Conservation (phyloP, 35 echinoderm and acorn worm species). For the Anneissia japonica region DNA sequence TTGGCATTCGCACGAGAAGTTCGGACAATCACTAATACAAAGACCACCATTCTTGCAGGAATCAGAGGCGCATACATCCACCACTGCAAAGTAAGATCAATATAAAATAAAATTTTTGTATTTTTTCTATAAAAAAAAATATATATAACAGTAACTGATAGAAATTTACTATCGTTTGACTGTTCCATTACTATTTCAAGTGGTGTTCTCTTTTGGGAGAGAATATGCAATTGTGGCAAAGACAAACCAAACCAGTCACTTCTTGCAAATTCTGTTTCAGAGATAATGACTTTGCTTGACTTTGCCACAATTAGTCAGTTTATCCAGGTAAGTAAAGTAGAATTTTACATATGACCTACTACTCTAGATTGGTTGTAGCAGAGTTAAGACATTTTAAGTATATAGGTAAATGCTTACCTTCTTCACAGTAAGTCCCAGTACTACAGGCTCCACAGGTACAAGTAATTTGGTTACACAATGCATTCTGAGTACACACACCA, state of each 20-base stretch:
- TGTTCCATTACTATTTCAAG: too few relatives aligned
- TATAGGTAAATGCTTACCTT: neutral
- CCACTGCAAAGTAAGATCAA: conserved; percentile 17
- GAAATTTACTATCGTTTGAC: too few relatives aligned
- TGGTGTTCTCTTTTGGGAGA: too few relatives aligned
- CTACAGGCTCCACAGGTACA: conserved; percentile 34
- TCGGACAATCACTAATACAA: conserved; percentile 8
- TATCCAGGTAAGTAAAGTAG: neutral
- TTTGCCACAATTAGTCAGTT: too few relatives aligned
- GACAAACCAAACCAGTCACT: conserved; percentile 26
- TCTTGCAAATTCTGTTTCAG: conserved; percentile 16
- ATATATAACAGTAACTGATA: too few relatives aligned
- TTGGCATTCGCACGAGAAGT: conserved; percentile 31
- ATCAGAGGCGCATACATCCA: conserved; percentile 25
- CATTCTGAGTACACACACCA: conserved; percentile 18
- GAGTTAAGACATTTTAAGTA: neutral
- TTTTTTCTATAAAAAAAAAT: too few relatives aligned
- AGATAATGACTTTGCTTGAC: too few relatives aligned
- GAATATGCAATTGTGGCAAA: conserved; percentile 56
- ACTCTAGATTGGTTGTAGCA: neutral
- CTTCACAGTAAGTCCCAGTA: conserved; percentile 37
- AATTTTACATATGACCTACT: neutral
- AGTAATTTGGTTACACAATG: conserved; percentile 13
- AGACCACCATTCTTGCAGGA: conserved; percentile 44
- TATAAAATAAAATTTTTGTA: too few relatives aligned